Percentiles rank a stretch among this genome's conserved stretches.
These are phyloP conservation scores for Orthochromis indermauri DNA, from an alignment of 2,113 vertebrate species.

Conservation along the genomic window DNA sequence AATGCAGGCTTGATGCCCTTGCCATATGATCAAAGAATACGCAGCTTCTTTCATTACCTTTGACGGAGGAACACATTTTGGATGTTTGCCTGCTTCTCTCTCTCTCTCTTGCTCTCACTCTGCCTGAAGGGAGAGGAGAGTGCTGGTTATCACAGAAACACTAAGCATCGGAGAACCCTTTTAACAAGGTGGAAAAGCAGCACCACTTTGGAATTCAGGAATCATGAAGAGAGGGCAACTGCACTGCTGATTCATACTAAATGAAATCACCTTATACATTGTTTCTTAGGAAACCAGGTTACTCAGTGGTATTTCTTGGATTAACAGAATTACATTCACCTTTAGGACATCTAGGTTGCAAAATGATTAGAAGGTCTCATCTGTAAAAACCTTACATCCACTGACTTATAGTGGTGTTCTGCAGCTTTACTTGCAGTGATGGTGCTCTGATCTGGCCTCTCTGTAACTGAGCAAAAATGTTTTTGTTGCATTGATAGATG, in stretches of 20 bases:
- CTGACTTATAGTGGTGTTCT: neutral
- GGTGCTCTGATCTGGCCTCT: neutral
- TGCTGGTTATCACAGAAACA: conserved; percentile 44
- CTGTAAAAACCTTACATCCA: neutral
- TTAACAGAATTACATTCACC: neutral
- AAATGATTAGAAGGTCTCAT: neutral
- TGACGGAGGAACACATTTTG: conserved; percentile 54
- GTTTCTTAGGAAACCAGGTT: neutral
- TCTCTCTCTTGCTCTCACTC: neutral
- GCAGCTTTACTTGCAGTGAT: neutral
- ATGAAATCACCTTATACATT: neutral
- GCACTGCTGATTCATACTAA: conserved; percentile 29
- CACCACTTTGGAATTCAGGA: conserved; percentile 14
- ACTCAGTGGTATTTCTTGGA: neutral
- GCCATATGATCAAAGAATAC: conserved; percentile 59
- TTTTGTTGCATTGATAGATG: neutral
- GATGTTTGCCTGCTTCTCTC: conserved; percentile 50
- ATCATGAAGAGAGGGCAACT: conserved; percentile 10
- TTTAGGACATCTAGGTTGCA: neutral
- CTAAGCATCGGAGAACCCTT: conserved; percentile 26
- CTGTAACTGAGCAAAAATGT: neutral
- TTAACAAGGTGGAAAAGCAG: conserved; percentile 44
- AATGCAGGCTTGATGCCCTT: conserved; percentile 48
- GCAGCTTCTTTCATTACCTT: conserved; percentile 57
- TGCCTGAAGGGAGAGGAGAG: conserved; percentile 38